A percentile compares a stretch with the other conserved stretches of the same genome.
phyloP scores from a whole-genome alignment of 2,797 vertebrate genomes.

The Merluccius polli region DNA sequence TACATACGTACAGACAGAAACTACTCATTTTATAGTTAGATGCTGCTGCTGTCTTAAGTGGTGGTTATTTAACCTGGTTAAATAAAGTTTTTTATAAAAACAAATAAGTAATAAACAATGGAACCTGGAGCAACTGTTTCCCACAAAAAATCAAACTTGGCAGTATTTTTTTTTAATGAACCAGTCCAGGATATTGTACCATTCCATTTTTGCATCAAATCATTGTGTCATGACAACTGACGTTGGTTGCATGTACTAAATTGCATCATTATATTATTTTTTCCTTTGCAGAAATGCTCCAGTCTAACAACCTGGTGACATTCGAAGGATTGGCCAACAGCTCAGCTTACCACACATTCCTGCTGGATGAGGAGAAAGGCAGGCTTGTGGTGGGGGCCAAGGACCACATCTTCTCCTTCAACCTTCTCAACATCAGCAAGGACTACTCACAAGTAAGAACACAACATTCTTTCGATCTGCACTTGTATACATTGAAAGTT shows the following conservation, averaged over 20 bases:
- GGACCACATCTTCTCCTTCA: slow-evolving; percentile 97
- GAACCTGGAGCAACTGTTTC: too few species aligned
- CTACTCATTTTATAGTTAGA: too few species aligned
- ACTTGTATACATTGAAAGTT: too few species aligned
- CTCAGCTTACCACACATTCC: slow-evolving; percentile 92
- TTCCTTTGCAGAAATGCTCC: slow-evolving; percentile 89
- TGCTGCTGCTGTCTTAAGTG: too few species aligned
- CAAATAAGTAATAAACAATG: too few species aligned
- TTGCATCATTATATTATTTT: slow-evolving; percentile 2
- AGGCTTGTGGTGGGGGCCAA: slow-evolving; percentile 93
- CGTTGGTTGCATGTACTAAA: neutral
- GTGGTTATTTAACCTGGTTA: too few species aligned
- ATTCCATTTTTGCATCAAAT: neutral
- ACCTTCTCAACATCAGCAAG: slow-evolving; percentile 91
- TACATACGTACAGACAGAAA: too few species aligned
- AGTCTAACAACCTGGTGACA: slow-evolving; percentile 90
- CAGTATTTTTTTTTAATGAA: too few species aligned
- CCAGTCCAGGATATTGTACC: neutral
- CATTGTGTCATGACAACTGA: neutral
- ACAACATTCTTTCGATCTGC: neutral
- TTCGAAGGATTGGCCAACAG: slow-evolving; percentile 91
- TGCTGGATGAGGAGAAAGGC: slow-evolving; percentile 93
- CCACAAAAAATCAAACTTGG: too few species aligned
- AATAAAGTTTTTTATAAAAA: too few species aligned
- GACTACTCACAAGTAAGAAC: slow-evolving; percentile 86